Evolutionary conservation across 2,888 invertebrate species (phyloP), one percentile per base, ranked within the genome.

Genomic region (Drosophila emarginata): DNA sequence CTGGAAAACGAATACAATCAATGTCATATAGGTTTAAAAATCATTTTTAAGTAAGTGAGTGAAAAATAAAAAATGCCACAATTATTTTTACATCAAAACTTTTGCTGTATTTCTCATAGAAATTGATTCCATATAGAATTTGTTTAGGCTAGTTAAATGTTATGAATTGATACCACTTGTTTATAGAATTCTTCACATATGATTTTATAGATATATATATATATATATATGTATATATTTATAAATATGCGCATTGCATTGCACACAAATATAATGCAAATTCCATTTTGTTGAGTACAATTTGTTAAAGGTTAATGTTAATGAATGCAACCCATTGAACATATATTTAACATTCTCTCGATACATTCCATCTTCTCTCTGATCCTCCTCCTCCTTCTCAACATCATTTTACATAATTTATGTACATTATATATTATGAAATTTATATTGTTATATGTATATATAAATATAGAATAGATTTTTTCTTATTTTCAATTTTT

Each of bases 71-170:
- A 45, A 15, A 14, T 15, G 40, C 1, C 40, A 18, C 2, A 45
- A 18, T 15, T 23, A 53, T 64, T 72, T 71, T 71, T 71, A 74
- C 67, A 72, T 74, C 9, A 45, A 60, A 71, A 60, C 11, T 74
- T 21, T 53, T 72, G 54, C 74, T 58, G 54, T 52, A 58, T 72
- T 61, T 45, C 52, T 51, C 67, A 62, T 73, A 71, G 52, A 73
- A 67, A 72, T 72, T 72, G 18, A 21, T 21, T 45, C 62, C 50
- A 73, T 72, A 73, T 62, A 57, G 23, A 67, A 59, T 58, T 26
- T 23, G 26, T 53, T 73, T 73, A 73, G 58, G 64, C 73, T 73
- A 68, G 50, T 67, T 72, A 53, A 68, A 63, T 53, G 57, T 71
- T 61, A 66, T 52, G 66, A 70, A 70, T 36, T 59, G 28, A 71